These are phyloP conservation scores for Balearica regulorum DNA, from an alignment of 2,797 vertebrate genomes.

Conservation along the genomic window DNA sequence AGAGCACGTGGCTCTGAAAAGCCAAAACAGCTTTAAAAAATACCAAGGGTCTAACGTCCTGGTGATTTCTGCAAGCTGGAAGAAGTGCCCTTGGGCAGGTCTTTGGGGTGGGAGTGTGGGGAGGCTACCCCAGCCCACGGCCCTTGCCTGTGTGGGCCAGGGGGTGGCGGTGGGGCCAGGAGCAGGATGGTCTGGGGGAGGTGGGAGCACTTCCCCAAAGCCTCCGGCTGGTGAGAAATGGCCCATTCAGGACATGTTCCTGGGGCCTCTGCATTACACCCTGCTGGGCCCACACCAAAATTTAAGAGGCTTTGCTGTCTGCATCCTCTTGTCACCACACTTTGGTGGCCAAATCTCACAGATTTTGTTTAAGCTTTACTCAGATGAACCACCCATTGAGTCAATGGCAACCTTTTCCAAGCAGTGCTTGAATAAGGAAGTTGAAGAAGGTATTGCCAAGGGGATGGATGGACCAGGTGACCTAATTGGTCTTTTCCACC, in stretches of 20 bases:
- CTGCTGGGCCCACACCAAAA: background rate
- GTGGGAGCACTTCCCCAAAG: background rate
- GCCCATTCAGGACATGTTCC: background rate
- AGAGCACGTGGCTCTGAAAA: background rate
- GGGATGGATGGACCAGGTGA: background rate
- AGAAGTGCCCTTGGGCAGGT: background rate
- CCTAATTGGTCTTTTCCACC: background rate
- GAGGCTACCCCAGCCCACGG: background rate
- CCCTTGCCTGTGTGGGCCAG: background rate
- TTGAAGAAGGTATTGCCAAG: background rate
- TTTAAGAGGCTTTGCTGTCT: background rate
- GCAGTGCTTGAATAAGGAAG: background rate
- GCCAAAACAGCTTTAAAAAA: background rate
- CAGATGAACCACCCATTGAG: background rate
- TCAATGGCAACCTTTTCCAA: background rate
- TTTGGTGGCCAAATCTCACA: background rate
- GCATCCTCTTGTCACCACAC: background rate
- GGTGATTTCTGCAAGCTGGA: background rate
- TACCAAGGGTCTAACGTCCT: background rate
- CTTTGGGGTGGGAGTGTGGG: background rate
- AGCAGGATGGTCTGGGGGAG: background rate
- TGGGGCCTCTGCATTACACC: background rate
- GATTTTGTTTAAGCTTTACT: background rate
- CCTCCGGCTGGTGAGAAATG: background rate
- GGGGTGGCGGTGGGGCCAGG: rapidly evolving